A percentile compares a stretch with the other conserved stretches of the same genome.
phyloP scores from a whole-genome alignment of 2,113 vertebrate species.

The Microtus oregoni region DNA sequence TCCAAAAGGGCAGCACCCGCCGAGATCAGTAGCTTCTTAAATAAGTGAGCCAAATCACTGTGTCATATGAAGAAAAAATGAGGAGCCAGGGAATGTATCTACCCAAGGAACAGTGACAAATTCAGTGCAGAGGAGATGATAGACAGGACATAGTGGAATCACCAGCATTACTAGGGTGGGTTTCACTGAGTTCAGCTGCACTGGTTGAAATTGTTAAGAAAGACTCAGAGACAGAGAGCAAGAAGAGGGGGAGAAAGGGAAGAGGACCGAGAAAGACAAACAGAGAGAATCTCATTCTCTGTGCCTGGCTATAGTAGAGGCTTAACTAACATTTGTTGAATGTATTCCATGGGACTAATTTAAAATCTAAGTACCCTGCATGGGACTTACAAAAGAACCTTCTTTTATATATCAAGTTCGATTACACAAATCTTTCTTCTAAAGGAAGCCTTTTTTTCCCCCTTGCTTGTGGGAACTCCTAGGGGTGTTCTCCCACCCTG shows the following conservation, averaged over 20 bases:
- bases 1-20: background rate
- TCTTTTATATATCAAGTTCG: background rate
- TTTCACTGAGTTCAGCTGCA: background rate
- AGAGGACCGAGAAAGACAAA: background rate
- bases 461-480: background rate
- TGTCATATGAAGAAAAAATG: background rate
- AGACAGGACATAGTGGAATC: background rate
- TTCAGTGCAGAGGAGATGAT: background rate
- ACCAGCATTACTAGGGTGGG: background rate
- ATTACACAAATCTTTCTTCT: background rate
- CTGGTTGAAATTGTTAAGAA: constrained; percentile 24
- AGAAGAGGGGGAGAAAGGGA: background rate
- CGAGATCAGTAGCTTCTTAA: constrained; percentile 54
- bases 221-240: background rate
- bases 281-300: background rate
- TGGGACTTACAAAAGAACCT: background rate
- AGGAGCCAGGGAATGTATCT: background rate
- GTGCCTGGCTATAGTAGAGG: background rate
- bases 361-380: background rate
- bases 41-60: constrained; percentile 27
- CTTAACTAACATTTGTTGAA: background rate
- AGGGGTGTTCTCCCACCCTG: background rate
- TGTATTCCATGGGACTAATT: background rate
- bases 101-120: background rate
- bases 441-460: background rate